These are phyloP conservation scores for Plectrocnemia conspersa DNA, from an alignment of 1,140 invertebrate genomes.

Conservation along the genomic window DNA sequence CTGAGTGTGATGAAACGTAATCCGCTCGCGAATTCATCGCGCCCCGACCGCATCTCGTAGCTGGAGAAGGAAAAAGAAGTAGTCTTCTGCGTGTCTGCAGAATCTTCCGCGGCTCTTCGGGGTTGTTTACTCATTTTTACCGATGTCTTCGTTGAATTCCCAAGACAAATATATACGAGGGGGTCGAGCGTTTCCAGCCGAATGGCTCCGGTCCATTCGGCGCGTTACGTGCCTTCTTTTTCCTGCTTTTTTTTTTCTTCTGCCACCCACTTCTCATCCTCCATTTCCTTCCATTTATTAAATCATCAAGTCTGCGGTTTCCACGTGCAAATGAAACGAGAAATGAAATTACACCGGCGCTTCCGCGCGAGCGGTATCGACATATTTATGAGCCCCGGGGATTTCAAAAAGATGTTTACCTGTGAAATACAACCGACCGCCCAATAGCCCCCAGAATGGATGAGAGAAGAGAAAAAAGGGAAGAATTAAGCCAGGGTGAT, in stretches of 20 bases:
- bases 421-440: neutral
- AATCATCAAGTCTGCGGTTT: conserved; percentile 10
- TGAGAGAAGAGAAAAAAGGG: neutral
- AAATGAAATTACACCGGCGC: conserved; percentile 7
- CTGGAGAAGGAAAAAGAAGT: too few species aligned
- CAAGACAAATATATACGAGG: neutral
- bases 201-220: neutral
- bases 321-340: conserved; percentile 11
- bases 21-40: too few species aligned
- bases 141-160: conserved; percentile 3
- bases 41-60: too few species aligned
- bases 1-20: too few species aligned
- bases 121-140: conserved; percentile 8
- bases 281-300: conserved; percentile 12
- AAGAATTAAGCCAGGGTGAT: neutral
- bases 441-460: neutral
- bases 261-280: neutral
- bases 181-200: neutral
- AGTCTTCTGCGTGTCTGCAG: too few species aligned
- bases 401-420: conserved; percentile 9
- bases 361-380: neutral
- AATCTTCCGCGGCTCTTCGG: neutral
- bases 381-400: conserved; percentile 6
- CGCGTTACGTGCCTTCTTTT: conserved; percentile 2
- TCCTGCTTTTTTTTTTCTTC: too few species aligned